These are phyloP conservation scores for Parascotia fuliginaria DNA, from an alignment of 2,888 invertebrate species.

Conservation along the genomic window DNA sequence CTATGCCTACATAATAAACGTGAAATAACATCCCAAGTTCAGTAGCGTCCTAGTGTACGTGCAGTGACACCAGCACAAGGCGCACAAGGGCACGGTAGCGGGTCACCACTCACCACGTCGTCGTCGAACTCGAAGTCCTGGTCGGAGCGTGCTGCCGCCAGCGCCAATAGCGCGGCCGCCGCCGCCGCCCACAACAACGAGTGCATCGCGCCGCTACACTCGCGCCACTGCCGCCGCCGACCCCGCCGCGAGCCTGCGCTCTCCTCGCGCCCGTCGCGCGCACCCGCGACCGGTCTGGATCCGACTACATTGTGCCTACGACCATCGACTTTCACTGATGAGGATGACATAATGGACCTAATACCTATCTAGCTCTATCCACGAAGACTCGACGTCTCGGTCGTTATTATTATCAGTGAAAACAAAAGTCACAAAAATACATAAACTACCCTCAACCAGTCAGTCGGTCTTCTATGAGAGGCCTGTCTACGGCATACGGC, in stretches of 20 bases:
- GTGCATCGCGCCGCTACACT: slow-evolving; percentile 39
- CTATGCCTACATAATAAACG: too few species aligned
- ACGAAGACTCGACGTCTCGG: too few species aligned
- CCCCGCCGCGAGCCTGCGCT: slow-evolving; percentile 17
- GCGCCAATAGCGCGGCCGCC: slow-evolving; percentile 51
- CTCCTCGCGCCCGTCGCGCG: slow-evolving; percentile 17
- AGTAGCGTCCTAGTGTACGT: too few species aligned
- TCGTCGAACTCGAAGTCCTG: slow-evolving; percentile 82
- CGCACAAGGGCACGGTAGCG: not conserved
- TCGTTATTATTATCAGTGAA: too few species aligned
- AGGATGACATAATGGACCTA: too few species aligned
- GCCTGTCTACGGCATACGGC: too few species aligned
- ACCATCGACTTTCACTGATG: slow-evolving; percentile 6
- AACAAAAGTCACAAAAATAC: too few species aligned
- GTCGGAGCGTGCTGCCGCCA: slow-evolving; percentile 57
- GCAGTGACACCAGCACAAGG: too few species aligned
- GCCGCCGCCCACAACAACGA: slow-evolving; percentile 44
- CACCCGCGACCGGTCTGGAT: slow-evolving; percentile 4
- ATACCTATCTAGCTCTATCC: too few species aligned
- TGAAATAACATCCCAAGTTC: not conserved
- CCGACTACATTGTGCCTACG: slow-evolving; percentile 14
- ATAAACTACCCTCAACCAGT: too few species aligned
- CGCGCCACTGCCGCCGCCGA: slow-evolving; percentile 39
- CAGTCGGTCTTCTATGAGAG: too few species aligned
- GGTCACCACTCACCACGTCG: slow-evolving; percentile 69